A percentile compares a stretch with the other conserved stretches of the same genome.
Conservation (phyloP, 1,140 invertebrate species). For the Drosophila erecta region DNA sequence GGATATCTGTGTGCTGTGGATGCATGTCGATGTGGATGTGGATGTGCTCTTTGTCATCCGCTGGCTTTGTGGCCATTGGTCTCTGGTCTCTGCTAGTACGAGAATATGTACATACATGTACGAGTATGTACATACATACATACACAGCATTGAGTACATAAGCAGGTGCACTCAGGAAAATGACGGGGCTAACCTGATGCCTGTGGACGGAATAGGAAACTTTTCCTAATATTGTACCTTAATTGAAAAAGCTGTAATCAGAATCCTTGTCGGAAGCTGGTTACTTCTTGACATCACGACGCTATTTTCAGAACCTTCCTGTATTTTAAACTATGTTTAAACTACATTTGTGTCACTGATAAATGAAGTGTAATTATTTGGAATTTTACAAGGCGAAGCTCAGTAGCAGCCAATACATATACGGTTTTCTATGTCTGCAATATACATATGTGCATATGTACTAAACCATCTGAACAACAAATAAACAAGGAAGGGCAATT, state of each 20-base stretch:
- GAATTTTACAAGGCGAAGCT: too few relatives aligned
- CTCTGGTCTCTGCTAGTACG: conserved; percentile 35
- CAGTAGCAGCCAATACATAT: too few relatives aligned
- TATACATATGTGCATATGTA: neutral
- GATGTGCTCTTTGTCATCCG: conserved; percentile 36
- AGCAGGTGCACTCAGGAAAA: conserved; percentile 4
- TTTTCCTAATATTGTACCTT: neutral
- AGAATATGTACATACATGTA: conserved; percentile 25
- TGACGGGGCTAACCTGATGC: too few relatives aligned
- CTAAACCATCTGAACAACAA: neutral
- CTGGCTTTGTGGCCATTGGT: conserved; percentile 32
- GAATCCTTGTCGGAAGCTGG: neutral
- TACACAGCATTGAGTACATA: neutral
- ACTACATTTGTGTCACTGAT: too few relatives aligned
- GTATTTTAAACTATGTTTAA: neutral
- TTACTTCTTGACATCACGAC: too few relatives aligned
- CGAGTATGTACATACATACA: too few relatives aligned
- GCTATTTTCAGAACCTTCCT: neutral
- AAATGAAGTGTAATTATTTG: too few relatives aligned
- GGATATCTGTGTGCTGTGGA: neutral
- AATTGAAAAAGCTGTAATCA: neutral
- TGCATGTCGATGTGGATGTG: conserved; percentile 5
- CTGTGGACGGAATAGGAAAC: too few relatives aligned
- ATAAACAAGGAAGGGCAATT: conserved; percentile 22
- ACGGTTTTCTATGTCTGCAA: too few relatives aligned